Evolutionary conservation across 2,888 invertebrate species (phyloP), one percentile per base, ranked within the genome.

Genomic region (Drosophila longiperda): DNA sequence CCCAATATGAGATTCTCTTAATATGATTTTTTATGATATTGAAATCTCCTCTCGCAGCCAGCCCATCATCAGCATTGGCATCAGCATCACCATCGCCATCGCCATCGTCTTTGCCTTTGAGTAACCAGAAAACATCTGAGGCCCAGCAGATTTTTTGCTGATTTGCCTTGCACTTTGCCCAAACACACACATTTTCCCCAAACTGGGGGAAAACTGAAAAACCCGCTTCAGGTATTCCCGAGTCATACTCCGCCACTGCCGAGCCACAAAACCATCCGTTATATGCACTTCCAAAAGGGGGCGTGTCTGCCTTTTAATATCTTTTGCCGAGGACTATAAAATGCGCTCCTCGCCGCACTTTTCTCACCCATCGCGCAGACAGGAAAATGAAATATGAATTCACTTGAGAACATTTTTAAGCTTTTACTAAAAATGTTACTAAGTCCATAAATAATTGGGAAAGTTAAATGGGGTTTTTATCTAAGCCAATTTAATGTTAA

Each of bases 21-120:
- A 92, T 92, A 91, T 89, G 88, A 89, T 89, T 89, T 91, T 91
- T 92, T 92, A 91, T 92, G 91, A 91, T 91, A 91, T 91, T 91
- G 92, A 91, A 91, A 92, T 92, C 87, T 91, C 87, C 83, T 88
- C 89, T 80, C 80, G 81, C 80, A 73, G 87, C 73, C 78, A 34
- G 26, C 36, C 54, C 72, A 80, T 71, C 65, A 60, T 71, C 65
- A 60, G 42, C 42, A 60, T 33, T 55, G 53, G 64, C 72, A 33
- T 33, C 50, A 50, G 38, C 67, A 68, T 63, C 60, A 58, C 40
- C 84, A 73, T 67, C 69, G 55, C 42, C 66, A 49, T n/a, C 50
- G 7, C 2, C 57, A 12, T 67, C 66, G 72, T n/a, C 60, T 54
- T 42, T 57, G 65, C 59, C 70, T 15, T 71, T 66, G 57, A 42